A percentile compares a stretch with the other conserved stretches of the same genome.
Evolutionary conservation across 2,113 vertebrate species (phyloP).

Genomic region (Tiliqua scincoides): DNA sequence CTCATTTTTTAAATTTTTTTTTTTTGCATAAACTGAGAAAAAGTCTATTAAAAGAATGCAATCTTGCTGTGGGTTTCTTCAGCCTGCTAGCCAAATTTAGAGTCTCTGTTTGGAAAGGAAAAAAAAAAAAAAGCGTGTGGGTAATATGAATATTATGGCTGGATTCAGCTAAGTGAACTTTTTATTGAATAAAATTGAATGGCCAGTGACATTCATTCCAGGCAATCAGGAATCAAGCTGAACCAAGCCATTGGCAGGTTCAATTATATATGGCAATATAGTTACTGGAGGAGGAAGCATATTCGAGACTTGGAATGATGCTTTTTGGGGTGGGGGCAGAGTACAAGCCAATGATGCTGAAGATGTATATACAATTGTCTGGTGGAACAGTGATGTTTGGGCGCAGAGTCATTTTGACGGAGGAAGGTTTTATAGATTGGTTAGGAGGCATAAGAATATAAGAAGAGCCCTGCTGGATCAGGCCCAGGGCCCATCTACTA

Average conservation of each 20-base stretch:
- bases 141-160: slow-evolving; percentile 24
- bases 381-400: neutral
- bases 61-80: neutral
- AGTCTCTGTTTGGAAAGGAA: neutral
- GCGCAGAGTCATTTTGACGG: neutral
- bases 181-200: neutral
- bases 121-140: slow-evolving; percentile 9
- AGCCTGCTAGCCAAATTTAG: neutral
- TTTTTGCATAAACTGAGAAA: neutral
- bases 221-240: slow-evolving; percentile 13
- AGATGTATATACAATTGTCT: neutral
- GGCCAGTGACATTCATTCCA: neutral
- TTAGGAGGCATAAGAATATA: too few relatives aligned
- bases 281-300: slow-evolving; percentile 8
- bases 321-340: neutral
- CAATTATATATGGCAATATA: neutral
- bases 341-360: neutral
- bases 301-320: neutral
- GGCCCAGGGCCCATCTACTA: too few relatives aligned
- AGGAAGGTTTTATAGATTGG: too few relatives aligned
- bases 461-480: too few relatives aligned
- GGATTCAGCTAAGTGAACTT: slow-evolving; percentile 10
- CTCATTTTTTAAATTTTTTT: too few relatives aligned
- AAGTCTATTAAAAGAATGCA: neutral
- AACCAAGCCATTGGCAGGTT: neutral